Base-by-base conservation (phyloP, 2,797 vertebrate genomes). In the Pagetopsis macropterus region DNA sequence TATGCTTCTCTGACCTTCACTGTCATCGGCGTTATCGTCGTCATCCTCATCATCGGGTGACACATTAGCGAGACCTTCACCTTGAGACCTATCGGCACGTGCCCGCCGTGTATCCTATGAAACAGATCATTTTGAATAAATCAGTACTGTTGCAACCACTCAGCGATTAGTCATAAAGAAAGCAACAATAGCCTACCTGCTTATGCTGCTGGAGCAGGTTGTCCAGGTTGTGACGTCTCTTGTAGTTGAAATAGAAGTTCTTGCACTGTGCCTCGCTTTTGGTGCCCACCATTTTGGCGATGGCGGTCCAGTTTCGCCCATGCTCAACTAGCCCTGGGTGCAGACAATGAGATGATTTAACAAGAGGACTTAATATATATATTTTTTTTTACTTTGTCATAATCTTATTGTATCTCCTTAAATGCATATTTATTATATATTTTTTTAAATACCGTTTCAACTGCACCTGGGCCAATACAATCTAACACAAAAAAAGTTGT, bases 201-300 rank as follows among this genome's bases (percentile, higher is more conserved):
- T 99, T 99, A 92, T 99, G 96, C 87, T 98, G 98, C 83, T 99
- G 97, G 21, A 99, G 95, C 40, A 99, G 94, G 85, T 97, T 98
- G 91, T 99, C 98, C 75, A 99, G 94, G 81, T 99, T 99, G 89
- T 99, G 98, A 46, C 97, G 94, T 75, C 98, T 94, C 92, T 99
- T 99, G 85, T 99, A 99, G 87, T 99, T 99, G 86, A 99, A 99
- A 88, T 99, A 99, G 88, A 99, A 99, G 92, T 99, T 99, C 92
- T 99, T 99, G 93, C 98, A 99, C 72, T 99, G 98, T 21, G 98
- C 97, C 92, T 99, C 98, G 21, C 97, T 99, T 94, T 99, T 99
- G 0, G 96, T 97, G 84, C 97, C 98, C 86, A 99, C 98, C 98
- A 99, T 99, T 94, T 98, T 99, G 88, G 98, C 98, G 70, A 99